Evolutionary conservation across 2,797 vertebrate species (phyloP).

Genomic region (Characodon lateralis): DNA sequence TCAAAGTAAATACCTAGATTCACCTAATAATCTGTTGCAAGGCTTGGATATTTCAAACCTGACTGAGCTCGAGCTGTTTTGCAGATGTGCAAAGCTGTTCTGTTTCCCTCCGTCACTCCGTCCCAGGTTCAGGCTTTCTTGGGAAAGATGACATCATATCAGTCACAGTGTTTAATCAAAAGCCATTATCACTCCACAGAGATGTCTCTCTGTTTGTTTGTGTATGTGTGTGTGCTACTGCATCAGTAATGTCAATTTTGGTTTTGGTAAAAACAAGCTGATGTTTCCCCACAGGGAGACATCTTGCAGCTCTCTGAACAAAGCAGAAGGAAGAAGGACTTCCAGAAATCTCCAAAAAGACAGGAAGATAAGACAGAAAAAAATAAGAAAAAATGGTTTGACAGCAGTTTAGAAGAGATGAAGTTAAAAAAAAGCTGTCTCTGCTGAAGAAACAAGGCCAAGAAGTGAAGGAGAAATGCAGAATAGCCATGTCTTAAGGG

Average conservation of each 20-base stretch:
- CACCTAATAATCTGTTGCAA: background rate
- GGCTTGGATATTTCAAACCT: background rate
- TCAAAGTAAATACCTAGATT: background rate
- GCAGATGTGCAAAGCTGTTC: constrained; percentile 1
- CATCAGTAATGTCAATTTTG: constrained; percentile 56
- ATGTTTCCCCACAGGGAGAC: constrained; percentile 45
- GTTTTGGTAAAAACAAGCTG: constrained; percentile 44
- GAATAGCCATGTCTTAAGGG: constrained; percentile 23
- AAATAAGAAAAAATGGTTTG: constrained; percentile 30
- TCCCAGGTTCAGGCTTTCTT: constrained; percentile 61
- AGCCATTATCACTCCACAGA: constrained; percentile 69
- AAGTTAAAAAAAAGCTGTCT: constrained; percentile 17
- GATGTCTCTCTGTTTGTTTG: constrained; percentile 20
- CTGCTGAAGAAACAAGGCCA: constrained; percentile 22
- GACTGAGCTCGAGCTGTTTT: background rate
- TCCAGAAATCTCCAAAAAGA: constrained; percentile 9
- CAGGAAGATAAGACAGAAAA: background rate
- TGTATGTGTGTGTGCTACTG: constrained; percentile 1
- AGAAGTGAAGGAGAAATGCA: constrained; percentile 30
- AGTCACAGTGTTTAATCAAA: constrained; percentile 72
- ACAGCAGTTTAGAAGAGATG: constrained; percentile 10
- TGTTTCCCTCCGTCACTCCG: constrained; percentile 35
- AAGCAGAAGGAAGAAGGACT: constrained; percentile 16
- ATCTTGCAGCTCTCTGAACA: constrained; percentile 38
- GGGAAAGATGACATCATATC: constrained; percentile 63